Conservation (phyloP, 2,113 vertebrate genomes). For the Marmota flaviventris region DNA sequence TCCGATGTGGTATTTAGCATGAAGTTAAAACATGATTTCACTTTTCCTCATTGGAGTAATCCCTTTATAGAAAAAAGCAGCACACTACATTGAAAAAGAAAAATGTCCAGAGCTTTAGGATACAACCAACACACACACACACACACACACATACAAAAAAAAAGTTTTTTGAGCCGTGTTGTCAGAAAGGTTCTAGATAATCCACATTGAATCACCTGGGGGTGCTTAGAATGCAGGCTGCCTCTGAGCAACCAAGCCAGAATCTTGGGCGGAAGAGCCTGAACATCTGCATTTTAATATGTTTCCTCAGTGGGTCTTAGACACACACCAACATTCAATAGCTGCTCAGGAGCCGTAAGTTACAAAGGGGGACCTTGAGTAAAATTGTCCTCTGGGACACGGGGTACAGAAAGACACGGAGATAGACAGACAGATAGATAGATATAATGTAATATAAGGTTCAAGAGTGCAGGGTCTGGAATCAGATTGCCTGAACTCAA, state of each 20-base stretch:
- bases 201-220: neutral
- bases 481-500: neutral
- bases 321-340: too few relatives aligned
- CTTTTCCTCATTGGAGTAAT: neutral
- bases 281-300: neutral
- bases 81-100: neutral
- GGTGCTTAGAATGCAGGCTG: neutral
- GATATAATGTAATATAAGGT: neutral
- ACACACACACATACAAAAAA: too few relatives aligned
- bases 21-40: conserved; percentile 49
- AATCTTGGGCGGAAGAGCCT: neutral
- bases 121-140: neutral
- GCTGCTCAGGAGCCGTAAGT: neutral
- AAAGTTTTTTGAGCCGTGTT: neutral
- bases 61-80: conserved; percentile 4
- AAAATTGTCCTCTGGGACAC: neutral
- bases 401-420: neutral
- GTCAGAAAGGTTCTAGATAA: neutral
- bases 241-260: neutral
- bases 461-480: neutral
- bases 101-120: neutral
- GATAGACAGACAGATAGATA: neutral
- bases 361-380: neutral
- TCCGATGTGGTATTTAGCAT: conserved; percentile 19
- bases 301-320: neutral